Base-by-base conservation (phyloP, 2,797 vertebrate species). In the Heteromormyrus szaboi region DNA sequence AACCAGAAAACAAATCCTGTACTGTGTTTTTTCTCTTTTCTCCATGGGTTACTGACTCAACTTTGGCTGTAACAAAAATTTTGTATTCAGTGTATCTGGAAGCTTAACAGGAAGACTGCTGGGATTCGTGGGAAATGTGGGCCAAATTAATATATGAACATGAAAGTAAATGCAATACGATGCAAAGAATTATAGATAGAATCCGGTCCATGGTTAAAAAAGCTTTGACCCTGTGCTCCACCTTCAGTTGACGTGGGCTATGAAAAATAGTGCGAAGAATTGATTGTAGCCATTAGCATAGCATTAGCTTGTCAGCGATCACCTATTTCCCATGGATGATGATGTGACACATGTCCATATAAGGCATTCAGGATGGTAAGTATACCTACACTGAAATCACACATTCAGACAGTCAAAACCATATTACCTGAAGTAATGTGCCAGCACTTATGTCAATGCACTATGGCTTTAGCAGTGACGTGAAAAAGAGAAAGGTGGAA, bases 281-380 rank as follows among this genome's bases (percentile, higher is more conserved):
- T 96, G 96, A 96, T 96, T 95, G 94, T 93, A 90, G 94, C 95
- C 95, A 96, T 96, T 96, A 96, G 95, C 94, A 91, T 95, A 96
- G 96, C 95, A 96, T 96, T 96, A 96, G 94, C 92, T 92, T 92
- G 95, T 96, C 95, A 95, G 94, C 95, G 95, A 96, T 95, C 95
- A 95, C 95, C 94, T 95, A 93, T 92, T 93, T 92, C 87, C 90
- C 94, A 96, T 96, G 93, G 95, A 96, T 96, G 94, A 91, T 92
- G 87, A 92, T 93, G 65, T 91, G 94, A 92, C 22, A 29, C 22
- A 5, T 25, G 22, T 29, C 93, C 94, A 95, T 93, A 95, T 96
- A 92, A 95, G 93, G 95, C 95, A 94, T 95, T 93, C 93, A 88
- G 91, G 91, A 91, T 93, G 94, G 95, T 94, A 93, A 95, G 96